phyloP scores from a whole-genome alignment of 2,797 vertebrate species.

The Trachops cirrhosus region DNA sequence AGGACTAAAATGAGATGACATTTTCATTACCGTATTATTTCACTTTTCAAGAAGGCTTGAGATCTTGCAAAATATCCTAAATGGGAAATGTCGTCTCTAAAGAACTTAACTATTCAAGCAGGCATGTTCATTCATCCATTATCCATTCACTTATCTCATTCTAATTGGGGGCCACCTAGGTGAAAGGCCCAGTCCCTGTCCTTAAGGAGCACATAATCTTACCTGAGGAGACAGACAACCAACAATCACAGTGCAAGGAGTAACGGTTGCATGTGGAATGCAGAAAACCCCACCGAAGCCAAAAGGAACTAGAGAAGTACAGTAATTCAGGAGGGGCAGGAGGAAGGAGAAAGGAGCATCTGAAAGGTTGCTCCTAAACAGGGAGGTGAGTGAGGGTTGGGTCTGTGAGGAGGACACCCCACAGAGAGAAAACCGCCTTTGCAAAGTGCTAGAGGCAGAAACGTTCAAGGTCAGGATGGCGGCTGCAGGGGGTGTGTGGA shows the following conservation, averaged over 20 bases:
- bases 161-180: not conserved
- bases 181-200: not conserved
- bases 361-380: not conserved
- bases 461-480: not conserved
- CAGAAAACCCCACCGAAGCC: not conserved
- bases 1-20: constrained; percentile 61
- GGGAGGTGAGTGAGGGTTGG: not conserved
- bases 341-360: not conserved
- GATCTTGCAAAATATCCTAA: constrained; percentile 39
- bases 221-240: not conserved
- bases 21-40: constrained; percentile 64
- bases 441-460: not conserved
- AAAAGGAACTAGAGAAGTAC: not conserved
- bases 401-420: not conserved
- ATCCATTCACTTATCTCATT: not conserved
- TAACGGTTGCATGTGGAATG: not conserved
- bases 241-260: not conserved
- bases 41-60: constrained; percentile 44
- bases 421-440: not conserved
- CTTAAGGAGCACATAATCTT: not conserved
- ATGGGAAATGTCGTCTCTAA: constrained; percentile 34
- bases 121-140: not conserved
- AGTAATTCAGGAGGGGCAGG: not conserved
- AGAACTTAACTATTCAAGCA: not conserved
- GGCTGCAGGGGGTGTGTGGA: not conserved